These are phyloP conservation scores for Apogon hyalosoma DNA, from an alignment of 2,797 vertebrate genomes.

Conservation along the genomic window DNA sequence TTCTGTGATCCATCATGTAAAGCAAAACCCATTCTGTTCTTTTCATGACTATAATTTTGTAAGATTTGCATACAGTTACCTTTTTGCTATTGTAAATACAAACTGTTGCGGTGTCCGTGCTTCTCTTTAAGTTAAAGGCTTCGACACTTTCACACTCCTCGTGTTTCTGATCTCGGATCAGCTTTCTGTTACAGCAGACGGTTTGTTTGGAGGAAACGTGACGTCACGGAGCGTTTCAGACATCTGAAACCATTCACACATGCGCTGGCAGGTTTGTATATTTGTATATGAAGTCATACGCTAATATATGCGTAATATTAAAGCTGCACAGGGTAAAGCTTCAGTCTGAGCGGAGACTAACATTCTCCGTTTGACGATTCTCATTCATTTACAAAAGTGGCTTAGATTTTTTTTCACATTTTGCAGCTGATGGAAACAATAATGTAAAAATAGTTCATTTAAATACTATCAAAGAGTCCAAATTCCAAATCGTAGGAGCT, in stretches of 20 bases:
- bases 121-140: constrained; percentile 59
- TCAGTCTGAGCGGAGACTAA: background rate
- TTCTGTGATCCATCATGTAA: constrained; percentile 55
- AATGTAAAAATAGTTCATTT: no score
- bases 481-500: no score
- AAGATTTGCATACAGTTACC: constrained; percentile 70
- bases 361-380: no score
- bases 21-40: constrained; percentile 63
- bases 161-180: constrained; percentile 37
- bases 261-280: background rate
- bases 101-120: constrained; percentile 58
- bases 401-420: constrained; percentile 4
- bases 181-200: constrained; percentile 38
- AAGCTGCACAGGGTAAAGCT: background rate
- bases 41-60: constrained; percentile 68
- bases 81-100: constrained; percentile 76
- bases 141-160: constrained; percentile 47
- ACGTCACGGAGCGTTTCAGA: background rate
- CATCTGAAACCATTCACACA: constrained; percentile 2
- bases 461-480: no score
- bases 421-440: constrained; percentile 4
- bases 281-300: constrained; percentile 1
- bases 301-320: constrained; percentile 14
- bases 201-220: constrained; percentile 51
- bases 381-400: no score